Percentiles rank a stretch among this genome's conserved stretches.
Evolutionary conservation across 2,888 invertebrate genomes (phyloP).

Genomic region (Xestia c-nigrum): DNA sequence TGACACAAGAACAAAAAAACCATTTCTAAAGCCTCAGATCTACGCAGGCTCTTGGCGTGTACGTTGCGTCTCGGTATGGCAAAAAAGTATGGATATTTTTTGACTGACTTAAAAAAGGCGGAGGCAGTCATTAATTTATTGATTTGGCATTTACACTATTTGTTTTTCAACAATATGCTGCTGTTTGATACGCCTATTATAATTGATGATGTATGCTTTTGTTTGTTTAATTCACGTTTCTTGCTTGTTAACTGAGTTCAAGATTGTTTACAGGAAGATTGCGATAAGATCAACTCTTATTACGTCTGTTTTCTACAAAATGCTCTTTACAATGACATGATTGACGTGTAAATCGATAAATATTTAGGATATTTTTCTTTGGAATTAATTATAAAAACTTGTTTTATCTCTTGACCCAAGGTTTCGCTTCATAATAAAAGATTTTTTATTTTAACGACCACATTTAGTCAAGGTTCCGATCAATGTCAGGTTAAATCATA

Average conservation of each 20-base stretch:
- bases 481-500: slow-evolving; percentile 40
- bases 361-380: slow-evolving; percentile 21
- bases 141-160: not conserved
- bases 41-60: not conserved
- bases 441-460: not conserved
- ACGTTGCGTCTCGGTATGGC: not conserved
- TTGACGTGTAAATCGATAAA: slow-evolving; percentile 40
- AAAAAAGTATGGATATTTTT: not conserved
- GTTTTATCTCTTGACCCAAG: slow-evolving; percentile 22
- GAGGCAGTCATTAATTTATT: slow-evolving; percentile 12
- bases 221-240: slow-evolving; percentile 26
- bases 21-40: not conserved
- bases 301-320: slow-evolving; percentile 19
- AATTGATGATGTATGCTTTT: slow-evolving; percentile 13
- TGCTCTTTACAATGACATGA: slow-evolving; percentile 20
- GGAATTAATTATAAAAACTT: slow-evolving; percentile 17
- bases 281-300: slow-evolving; percentile 13
- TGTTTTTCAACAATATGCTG: not conserved
- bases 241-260: slow-evolving; percentile 31
- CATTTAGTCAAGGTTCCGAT: slow-evolving; percentile 44
- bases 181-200: slow-evolving; percentile 35
- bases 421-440: slow-evolving; percentile 47
- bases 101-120: not conserved
- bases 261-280: slow-evolving; percentile 26
- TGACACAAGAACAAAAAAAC: no score